Base-by-base conservation (phyloP, 2,113 vertebrate species). In the Hipposideros armiger region DNA sequence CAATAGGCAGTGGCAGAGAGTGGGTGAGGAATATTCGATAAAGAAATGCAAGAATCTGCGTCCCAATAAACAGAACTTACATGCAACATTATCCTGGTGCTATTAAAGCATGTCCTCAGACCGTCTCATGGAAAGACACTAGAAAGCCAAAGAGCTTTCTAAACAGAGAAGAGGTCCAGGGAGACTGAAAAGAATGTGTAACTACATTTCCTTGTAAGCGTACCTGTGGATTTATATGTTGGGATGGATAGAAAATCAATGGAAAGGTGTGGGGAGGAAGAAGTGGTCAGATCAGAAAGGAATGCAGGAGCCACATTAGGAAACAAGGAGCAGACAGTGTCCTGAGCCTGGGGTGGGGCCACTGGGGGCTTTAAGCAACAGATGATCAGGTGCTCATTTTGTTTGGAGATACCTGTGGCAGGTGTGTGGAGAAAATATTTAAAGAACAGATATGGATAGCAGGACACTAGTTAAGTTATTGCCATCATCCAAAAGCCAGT, bases 401-500 rank as follows among this genome's bases (percentile, higher is more conserved):
- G 20, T 67, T 40, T 56, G 13, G 52, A 83, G 91, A 50, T 15
- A 14, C 4, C 67, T 14, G 5, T 0, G 0, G 32, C 11, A 19
- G 19, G 3, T 45, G 1, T 26, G n/a, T 32, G 45, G 47, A 56
- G 36, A 16, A n/a, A 20, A 16, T 32, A 22, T 30, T 28, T 36
- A 66, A 56, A 28, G 58, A 62, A 7, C n/a, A 19, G 2, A 22
- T 4, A 11, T 15, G 11, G 52, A 19, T 3, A 24, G 14, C 11
- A 13, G 4, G 17, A 64, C 24, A 7, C 0, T 8, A 10, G 11
- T 8, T 58, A 17, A 42, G 15, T 40, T 8, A 20, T 3, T 13
- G 1, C 11, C 0, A 0, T 17, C 26, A 28, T 22, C 54, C 1
- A 1, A 19, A 6, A 36, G 32, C 5, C 15, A 70, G 1, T 2